Evolutionary conservation across 2,888 invertebrate genomes (phyloP).

Genomic region (Clitarchus hookeri): DNA sequence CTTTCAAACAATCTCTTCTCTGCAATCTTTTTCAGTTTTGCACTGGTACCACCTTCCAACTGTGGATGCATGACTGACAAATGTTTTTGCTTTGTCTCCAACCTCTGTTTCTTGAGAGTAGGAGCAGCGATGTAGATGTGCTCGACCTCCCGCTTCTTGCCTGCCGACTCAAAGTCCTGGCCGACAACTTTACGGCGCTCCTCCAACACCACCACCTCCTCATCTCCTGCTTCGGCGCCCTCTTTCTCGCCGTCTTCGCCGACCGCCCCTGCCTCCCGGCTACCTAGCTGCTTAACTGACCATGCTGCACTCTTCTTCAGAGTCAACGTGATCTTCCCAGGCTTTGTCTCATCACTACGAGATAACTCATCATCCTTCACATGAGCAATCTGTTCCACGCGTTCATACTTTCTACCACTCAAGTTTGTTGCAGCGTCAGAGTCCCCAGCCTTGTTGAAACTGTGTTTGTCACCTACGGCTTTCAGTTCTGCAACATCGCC

Average conservation of each 20-base stretch:
- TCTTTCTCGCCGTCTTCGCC: not conserved
- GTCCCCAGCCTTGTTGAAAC: not conserved
- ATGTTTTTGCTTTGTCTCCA: not conserved
- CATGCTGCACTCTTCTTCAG: constrained; percentile 40
- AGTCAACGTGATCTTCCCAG: constrained; percentile 39
- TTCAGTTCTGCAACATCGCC: not conserved
- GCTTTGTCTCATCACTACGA: constrained; percentile 29
- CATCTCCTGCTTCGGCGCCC: not conserved
- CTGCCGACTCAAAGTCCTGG: not conserved
- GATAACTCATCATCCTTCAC: not conserved
- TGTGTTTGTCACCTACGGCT: not conserved
- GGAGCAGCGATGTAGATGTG: not conserved
- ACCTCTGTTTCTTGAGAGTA: not conserved
- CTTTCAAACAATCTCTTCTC: constrained; percentile 4
- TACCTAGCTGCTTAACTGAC: constrained; percentile 33
- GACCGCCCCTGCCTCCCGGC: not conserved
- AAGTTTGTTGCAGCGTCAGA: not conserved
- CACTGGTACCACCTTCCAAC: not conserved
- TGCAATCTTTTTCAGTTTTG: not conserved
- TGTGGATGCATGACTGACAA: not conserved
- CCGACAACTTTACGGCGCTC: not conserved
- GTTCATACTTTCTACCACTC: not conserved
- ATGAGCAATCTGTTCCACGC: not conserved
- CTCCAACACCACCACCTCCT: not conserved
- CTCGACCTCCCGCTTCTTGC: not conserved